These are phyloP conservation scores for Drosophila ohnishii DNA, from an alignment of 1,140 invertebrate species.

Conservation along the genomic window DNA sequence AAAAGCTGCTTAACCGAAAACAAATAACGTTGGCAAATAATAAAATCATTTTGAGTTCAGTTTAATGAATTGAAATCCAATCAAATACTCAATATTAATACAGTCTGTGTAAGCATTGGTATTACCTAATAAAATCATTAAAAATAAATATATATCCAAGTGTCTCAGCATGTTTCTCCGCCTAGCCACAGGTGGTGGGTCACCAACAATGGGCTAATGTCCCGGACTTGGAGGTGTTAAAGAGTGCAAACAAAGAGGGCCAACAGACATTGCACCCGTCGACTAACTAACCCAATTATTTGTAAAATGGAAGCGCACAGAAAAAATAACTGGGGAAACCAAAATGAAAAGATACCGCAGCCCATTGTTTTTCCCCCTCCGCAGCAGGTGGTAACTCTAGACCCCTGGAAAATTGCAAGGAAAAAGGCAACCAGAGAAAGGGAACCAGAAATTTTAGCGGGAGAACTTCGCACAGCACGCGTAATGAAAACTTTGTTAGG, in stretches of 20 bases:
- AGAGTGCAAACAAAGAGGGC: slow-evolving; percentile 23
- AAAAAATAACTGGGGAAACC: slow-evolving; percentile 20
- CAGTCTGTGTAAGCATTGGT: not conserved
- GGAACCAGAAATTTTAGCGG: slow-evolving; percentile 19
- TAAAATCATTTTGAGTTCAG: not conserved
- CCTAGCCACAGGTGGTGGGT: slow-evolving; percentile 38
- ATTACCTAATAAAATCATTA: not conserved
- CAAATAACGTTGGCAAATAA: not conserved
- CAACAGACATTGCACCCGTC: slow-evolving; percentile 38
- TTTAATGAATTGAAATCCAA: slow-evolving; percentile 2
- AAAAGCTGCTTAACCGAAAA: slow-evolving; percentile 1
- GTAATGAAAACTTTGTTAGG: slow-evolving; percentile 76
- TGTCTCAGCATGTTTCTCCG: not conserved
- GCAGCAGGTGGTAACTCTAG: slow-evolving; percentile 58
- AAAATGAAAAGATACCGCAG: slow-evolving; percentile 56
- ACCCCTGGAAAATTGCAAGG: slow-evolving; percentile 13
- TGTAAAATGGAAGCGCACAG: slow-evolving; percentile 50
- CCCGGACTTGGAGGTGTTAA: slow-evolving; percentile 19
- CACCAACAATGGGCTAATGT: slow-evolving; percentile 39
- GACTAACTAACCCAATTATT: slow-evolving; percentile 79
- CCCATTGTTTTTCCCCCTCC: slow-evolving; percentile 52
- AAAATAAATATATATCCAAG: not conserved
- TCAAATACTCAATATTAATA: not conserved
- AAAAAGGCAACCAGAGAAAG: slow-evolving; percentile 16
- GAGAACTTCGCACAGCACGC: slow-evolving; percentile 58